phyloP scores from a whole-genome alignment of 2,888 invertebrate genomes.

The Geotrupes spiniger region DNA sequence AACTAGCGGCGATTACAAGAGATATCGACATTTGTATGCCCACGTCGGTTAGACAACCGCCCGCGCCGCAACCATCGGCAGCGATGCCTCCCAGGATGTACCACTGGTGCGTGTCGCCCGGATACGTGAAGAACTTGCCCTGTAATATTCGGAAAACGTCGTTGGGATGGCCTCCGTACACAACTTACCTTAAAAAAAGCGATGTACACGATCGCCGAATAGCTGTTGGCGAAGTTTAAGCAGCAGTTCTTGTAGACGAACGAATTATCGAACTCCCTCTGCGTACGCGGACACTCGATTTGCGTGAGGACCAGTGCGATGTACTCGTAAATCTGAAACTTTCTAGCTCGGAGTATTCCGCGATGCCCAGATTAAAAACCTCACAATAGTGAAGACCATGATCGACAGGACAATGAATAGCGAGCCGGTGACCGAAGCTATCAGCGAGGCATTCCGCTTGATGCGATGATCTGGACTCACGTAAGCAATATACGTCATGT shows the following conservation, averaged over 20 bases:
- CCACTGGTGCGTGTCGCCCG: conserved; percentile 36
- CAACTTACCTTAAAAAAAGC: conserved; percentile 31
- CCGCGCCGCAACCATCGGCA: conserved; percentile 46
- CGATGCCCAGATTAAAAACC: too few relatives aligned
- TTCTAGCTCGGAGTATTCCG: too few relatives aligned
- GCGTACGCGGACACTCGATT: conserved; percentile 32
- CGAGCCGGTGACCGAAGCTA: conserved; percentile 7
- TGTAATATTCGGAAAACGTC: conserved; percentile 23
- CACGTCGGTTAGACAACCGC: conserved; percentile 56
- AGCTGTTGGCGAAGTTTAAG: conserved; percentile 30
- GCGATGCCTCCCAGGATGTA: conserved; percentile 27
- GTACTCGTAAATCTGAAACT: conserved; percentile 25
- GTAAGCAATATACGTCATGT: conserved; percentile 8
- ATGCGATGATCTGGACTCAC: neutral
- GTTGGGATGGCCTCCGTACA: neutral
- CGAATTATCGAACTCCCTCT: conserved; percentile 28
- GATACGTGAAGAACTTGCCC: conserved; percentile 46
- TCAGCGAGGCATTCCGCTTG: conserved; percentile 14
- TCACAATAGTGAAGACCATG: conserved; percentile 14
- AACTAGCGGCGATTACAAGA: conserved; percentile 55
- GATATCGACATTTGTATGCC: conserved; percentile 55
- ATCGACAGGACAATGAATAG: conserved; percentile 15
- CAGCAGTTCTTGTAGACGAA: conserved; percentile 32
- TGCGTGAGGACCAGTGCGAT: conserved; percentile 27
- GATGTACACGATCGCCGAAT: conserved; percentile 31